These are phyloP conservation scores for Uloborus plumipes DNA, from an alignment of 2,888 invertebrate genomes.

Conservation along the genomic window DNA sequence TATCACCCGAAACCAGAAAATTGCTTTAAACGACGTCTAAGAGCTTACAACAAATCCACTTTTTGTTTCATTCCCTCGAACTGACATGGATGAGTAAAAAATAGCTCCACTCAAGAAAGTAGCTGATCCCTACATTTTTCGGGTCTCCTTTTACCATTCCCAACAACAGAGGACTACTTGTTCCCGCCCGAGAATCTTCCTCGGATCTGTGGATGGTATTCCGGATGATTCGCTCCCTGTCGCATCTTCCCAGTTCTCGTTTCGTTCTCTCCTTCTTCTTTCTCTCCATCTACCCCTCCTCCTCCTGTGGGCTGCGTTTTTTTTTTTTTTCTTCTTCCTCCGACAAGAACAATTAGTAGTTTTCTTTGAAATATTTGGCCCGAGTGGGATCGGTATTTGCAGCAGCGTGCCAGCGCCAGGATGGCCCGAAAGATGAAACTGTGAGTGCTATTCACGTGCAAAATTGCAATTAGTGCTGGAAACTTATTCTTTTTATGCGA, in stretches of 20 bases:
- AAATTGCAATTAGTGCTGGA: background rate
- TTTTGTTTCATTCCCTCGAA: no score
- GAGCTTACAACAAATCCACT: no score
- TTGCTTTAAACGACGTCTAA: no score
- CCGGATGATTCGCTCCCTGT: background rate
- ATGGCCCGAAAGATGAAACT: conserved; percentile 1
- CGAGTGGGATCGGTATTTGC: background rate
- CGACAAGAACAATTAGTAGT: conserved; percentile 44
- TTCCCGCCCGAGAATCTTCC: conserved; percentile 14
- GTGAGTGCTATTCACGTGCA: background rate
- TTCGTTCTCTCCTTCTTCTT: conserved; percentile 3
- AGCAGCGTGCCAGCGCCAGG: background rate
- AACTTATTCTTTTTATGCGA: background rate
- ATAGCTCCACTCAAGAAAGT: conserved; percentile 22
- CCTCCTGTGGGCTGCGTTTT: background rate
- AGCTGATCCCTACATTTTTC: conserved; percentile 57
- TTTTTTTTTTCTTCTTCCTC: background rate
- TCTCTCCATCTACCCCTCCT: no score
- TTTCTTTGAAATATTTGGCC: conserved; percentile 15
- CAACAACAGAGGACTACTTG: conserved; percentile 44
- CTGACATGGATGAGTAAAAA: conserved; percentile 25
- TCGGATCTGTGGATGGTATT: background rate
- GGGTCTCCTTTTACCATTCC: conserved; percentile 31
- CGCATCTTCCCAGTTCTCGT: conserved; percentile 11
- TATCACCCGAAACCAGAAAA: no score